Evolutionary conservation across 2,888 invertebrate genomes (phyloP).

Genomic region (Macrophya alboannulata): DNA sequence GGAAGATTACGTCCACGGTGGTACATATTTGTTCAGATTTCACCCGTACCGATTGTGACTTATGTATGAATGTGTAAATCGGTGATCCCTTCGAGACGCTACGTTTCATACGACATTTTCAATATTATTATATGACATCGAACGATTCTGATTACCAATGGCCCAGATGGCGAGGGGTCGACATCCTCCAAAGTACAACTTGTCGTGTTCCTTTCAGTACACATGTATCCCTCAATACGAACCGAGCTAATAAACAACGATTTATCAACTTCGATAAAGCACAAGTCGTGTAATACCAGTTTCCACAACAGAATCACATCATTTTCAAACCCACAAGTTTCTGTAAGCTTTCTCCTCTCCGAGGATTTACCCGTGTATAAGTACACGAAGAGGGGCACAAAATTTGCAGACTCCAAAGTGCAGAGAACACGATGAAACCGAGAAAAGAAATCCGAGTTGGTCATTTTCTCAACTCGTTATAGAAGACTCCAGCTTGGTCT

Average conservation of each 20-base stretch:
- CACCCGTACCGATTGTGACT: slow-evolving; percentile 51
- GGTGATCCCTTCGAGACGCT: neutral
- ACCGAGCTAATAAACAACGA: neutral
- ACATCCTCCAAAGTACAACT: slow-evolving; percentile 26
- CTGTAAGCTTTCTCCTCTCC: neutral
- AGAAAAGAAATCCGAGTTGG: neutral
- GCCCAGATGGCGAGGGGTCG: slow-evolving; percentile 41
- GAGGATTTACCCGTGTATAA: neutral
- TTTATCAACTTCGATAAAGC: neutral
- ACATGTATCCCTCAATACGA: neutral
- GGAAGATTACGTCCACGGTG: slow-evolving; percentile 69
- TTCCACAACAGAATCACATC: neutral
- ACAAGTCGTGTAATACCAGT: neutral
- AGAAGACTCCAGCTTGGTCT: neutral
- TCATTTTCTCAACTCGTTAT: neutral
- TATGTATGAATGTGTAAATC: neutral
- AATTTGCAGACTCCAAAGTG: neutral
- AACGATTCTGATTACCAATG: slow-evolving; percentile 25
- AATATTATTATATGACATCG: slow-evolving; percentile 7
- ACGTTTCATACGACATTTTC: neutral
- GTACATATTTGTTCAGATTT: slow-evolving; percentile 74
- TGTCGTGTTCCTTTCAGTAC: neutral
- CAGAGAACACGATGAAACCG: neutral
- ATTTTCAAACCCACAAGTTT: neutral
- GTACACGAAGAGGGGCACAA: neutral